A percentile compares a stretch with the other conserved stretches of the same genome.
phyloP scores from a whole-genome alignment of 2,797 vertebrate genomes.

The Eulemur mongoz region DNA sequence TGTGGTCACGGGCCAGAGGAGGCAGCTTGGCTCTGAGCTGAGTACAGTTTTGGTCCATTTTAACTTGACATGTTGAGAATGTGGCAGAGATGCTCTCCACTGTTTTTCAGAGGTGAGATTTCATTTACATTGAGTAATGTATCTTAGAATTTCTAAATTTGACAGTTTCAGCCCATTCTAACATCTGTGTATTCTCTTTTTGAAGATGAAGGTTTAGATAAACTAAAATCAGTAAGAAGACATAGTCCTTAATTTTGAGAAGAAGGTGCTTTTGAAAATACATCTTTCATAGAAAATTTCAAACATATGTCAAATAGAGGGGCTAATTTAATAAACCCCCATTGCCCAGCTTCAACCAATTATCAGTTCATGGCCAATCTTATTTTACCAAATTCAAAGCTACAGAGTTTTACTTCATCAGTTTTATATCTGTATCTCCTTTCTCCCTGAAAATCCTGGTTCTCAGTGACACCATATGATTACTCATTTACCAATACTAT shows the following conservation, averaged over 20 bases:
- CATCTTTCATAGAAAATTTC: background rate
- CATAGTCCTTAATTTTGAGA: background rate
- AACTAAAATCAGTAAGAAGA: conserved; percentile 10
- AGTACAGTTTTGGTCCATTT: background rate
- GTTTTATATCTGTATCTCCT: conserved; percentile 1
- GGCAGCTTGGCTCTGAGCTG: background rate
- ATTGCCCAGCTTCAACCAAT: background rate
- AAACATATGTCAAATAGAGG: background rate
- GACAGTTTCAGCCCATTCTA: background rate
- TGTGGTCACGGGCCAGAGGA: background rate
- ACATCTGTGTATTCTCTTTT: background rate
- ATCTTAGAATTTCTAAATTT: conserved; percentile 26
- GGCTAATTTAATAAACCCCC: background rate
- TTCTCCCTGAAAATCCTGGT: conserved; percentile 36
- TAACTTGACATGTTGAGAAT: background rate
- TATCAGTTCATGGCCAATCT: background rate
- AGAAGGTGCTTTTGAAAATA: background rate
- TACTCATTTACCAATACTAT: background rate
- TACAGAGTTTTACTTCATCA: conserved; percentile 16
- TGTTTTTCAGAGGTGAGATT: conserved; percentile 38
- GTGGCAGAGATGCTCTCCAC: background rate
- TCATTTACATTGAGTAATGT: background rate
- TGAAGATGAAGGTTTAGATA: conserved; percentile 26
- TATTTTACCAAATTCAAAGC: conserved; percentile 31
- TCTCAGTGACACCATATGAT: background rate